Evolutionary conservation across 2,888 invertebrate genomes (phyloP).

Genomic region (Nipponacmea schrenckii): DNA sequence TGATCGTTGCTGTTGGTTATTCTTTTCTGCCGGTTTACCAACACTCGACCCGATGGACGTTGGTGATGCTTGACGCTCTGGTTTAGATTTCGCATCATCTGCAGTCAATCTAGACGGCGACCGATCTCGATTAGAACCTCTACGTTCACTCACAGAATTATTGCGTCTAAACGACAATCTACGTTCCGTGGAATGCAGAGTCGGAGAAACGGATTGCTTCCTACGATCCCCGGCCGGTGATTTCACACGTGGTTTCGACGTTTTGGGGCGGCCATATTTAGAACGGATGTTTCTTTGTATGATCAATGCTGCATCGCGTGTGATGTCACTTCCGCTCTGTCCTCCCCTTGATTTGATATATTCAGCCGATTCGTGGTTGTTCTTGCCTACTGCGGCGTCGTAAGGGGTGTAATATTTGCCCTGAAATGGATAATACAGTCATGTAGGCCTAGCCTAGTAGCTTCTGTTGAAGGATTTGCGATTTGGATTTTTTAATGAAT

Average conservation of each 20-base stretch:
- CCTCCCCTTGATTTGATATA: slow-evolving; percentile 91
- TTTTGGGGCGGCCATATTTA: slow-evolving; percentile 7
- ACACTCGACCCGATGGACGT: not conserved
- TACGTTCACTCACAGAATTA: not conserved
- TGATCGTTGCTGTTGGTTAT: not conserved
- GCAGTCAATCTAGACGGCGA: not conserved
- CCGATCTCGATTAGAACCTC: not conserved
- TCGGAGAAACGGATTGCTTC: not conserved
- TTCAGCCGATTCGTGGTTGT: slow-evolving; percentile 90
- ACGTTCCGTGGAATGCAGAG: slow-evolving; percentile 4
- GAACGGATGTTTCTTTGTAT: slow-evolving; percentile 28
- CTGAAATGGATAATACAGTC: slow-evolving; percentile 74
- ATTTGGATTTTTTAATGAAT: no score
- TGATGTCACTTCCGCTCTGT: slow-evolving; percentile 79
- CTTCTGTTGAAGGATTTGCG: no score
- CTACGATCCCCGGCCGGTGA: not conserved
- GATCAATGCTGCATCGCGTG: slow-evolving; percentile 42
- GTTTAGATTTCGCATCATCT: not conserved
- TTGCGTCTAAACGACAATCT: not conserved
- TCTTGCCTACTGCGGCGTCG: slow-evolving; percentile 88
- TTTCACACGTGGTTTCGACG: not conserved
- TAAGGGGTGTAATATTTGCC: slow-evolving; percentile 89
- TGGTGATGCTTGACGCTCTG: no score
- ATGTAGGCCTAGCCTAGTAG: no score
- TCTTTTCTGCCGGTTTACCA: not conserved